These are phyloP conservation scores for Listronotus oregonensis DNA, from an alignment of 1,140 invertebrate species.

Conservation along the genomic window DNA sequence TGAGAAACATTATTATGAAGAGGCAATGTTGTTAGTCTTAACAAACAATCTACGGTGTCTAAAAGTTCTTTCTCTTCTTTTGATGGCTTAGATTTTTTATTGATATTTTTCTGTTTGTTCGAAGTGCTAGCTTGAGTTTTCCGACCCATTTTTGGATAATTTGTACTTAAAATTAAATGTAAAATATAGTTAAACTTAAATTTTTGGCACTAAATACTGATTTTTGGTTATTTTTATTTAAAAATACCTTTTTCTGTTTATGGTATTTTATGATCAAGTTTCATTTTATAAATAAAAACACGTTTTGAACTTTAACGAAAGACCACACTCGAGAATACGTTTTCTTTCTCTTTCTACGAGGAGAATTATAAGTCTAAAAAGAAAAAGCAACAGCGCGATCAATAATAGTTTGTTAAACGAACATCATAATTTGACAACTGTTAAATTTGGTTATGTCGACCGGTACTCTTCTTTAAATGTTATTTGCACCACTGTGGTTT, in stretches of 20 bases:
- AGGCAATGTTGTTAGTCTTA: conserved; percentile 52
- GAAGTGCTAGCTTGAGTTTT: conserved; percentile 37
- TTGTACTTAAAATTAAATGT: background rate
- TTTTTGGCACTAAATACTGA: conserved; percentile 7
- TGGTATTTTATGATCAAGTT: conserved; percentile 27
- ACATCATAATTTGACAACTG: background rate
- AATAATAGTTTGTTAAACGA: too few relatives aligned
- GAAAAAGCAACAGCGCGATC: too few relatives aligned
- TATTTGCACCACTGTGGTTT: too few relatives aligned
- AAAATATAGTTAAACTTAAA: conserved; percentile 4
- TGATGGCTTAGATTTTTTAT: conserved; percentile 36
- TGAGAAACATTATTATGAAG: conserved; percentile 45
- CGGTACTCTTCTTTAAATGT: background rate
- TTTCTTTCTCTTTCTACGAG: background rate
- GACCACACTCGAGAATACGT: background rate
- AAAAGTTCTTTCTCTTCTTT: conserved; percentile 55
- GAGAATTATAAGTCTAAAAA: background rate
- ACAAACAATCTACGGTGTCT: conserved; percentile 55
- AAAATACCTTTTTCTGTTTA: conserved; percentile 5
- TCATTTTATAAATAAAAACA: conserved; percentile 27
- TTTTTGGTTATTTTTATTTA: conserved; percentile 6
- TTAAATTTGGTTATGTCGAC: background rate
- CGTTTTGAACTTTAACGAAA: background rate
- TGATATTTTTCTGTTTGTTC: conserved; percentile 30
- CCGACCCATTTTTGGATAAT: conserved; percentile 38